Evolutionary conservation across 2,797 vertebrate genomes (phyloP), one percentile per base, ranked within the genome.

Genomic region (Streptopelia turtur): DNA sequence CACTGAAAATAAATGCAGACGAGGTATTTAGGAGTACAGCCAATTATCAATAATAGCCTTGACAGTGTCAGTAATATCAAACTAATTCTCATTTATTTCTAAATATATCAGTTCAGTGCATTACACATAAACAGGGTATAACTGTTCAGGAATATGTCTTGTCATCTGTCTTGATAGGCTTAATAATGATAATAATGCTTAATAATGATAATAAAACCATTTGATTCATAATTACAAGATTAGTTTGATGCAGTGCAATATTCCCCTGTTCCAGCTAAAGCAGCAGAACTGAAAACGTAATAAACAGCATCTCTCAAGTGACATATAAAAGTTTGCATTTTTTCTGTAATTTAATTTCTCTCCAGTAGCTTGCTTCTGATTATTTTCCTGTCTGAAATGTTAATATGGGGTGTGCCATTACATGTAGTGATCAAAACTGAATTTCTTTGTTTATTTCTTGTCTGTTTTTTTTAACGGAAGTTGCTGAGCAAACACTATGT

Each of bases 381-480:
- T 85, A 68, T 96, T 87, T 94, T 95, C 79, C 70, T 90, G 33
- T 64, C 87, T 93, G 82, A 78, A 95, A 86, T 79, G 64, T 95
- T 89, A 82, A 94, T 77, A 61, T 37, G 60, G 55, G 59, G 53
- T 70, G 35, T 21, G 28, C 57, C 71, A 59, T 81, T 90, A 88
- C 84, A 64, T 52, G 93, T 10, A 69, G 71, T 87, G 91, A 75
- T 53, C 83, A 92, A 95, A 83, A 96, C 13, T 82, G 59, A 61
- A 66, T 86, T 92, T 89, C 83, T 95, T 89, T 72, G 71, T 95
- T 96, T 93, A 68, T 94, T 89, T 93, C 53, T 76, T 65, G 23
- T 45, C 92, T 89, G 86, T 88, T 96, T 93, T 96, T 95, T 97
- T 97, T 91, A 96, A 97, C 89, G 87, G 88, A 94, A 95, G 80